These are phyloP conservation scores for Caenorhabditis tropicalis DNA, from an alignment of 1,140 invertebrate species.

Conservation along the genomic window DNA sequence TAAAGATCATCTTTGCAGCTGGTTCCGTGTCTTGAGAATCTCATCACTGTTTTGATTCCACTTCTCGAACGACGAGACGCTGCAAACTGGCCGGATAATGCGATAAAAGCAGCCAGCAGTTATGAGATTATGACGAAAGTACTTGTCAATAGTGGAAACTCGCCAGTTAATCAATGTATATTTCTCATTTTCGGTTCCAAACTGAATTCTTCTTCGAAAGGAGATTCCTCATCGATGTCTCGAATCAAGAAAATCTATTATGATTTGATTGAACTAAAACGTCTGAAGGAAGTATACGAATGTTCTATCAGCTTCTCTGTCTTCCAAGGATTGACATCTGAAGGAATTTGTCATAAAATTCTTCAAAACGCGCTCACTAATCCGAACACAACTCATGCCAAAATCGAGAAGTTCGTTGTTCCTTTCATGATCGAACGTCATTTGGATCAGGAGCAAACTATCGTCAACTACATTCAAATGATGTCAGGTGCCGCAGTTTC, in stretches of 20 bases:
- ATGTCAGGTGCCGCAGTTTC: slow-evolving; percentile 6
- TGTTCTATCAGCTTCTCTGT: slow-evolving; percentile 14
- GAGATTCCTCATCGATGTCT: neutral
- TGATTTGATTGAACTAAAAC: slow-evolving; percentile 20
- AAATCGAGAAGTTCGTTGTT: slow-evolving; percentile 7
- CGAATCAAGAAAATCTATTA: slow-evolving; percentile 22
- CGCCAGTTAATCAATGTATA: neutral
- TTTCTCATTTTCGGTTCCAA: neutral
- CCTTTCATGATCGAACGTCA: slow-evolving; percentile 26
- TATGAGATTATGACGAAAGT: slow-evolving; percentile 1
- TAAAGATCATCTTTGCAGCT: slow-evolving; percentile 15
- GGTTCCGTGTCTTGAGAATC: slow-evolving; percentile 4
- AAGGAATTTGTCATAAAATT: slow-evolving; percentile 25
- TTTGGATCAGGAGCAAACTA: slow-evolving; percentile 19
- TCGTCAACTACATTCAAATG: slow-evolving; percentile 23
- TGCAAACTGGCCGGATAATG: slow-evolving; percentile 2
- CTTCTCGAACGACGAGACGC: neutral
- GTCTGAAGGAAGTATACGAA: slow-evolving; percentile 18
- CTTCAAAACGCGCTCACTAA: slow-evolving; percentile 14
- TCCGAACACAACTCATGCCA: slow-evolving; percentile 3
- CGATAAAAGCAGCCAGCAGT: slow-evolving; percentile 4
- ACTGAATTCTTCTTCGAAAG: neutral
- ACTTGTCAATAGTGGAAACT: neutral
- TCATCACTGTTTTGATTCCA: neutral
- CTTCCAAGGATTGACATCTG: neutral